Percentiles rank a stretch among this genome's conserved stretches.
These are phyloP conservation scores for Aphidius colemani DNA, from an alignment of 2,888 invertebrate genomes.

Conservation along the genomic window DNA sequence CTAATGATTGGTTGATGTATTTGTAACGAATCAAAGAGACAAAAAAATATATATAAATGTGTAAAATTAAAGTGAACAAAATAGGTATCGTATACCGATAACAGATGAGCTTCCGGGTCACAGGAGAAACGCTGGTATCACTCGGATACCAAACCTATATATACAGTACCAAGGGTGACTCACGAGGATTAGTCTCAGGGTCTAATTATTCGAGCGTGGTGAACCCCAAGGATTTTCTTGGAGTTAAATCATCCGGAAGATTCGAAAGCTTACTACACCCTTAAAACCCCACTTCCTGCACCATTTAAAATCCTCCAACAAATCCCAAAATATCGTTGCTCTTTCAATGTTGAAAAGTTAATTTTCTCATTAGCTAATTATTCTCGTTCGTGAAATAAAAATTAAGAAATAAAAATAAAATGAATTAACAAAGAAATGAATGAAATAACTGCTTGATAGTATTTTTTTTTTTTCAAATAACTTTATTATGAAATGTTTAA, in stretches of 20 bases:
- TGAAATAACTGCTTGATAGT: too few relatives aligned
- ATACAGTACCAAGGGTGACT: conserved; percentile 17
- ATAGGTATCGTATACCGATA: conserved; percentile 19
- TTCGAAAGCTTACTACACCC: conserved; percentile 15
- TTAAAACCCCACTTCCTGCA: conserved; percentile 14
- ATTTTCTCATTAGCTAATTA: conserved; percentile 7
- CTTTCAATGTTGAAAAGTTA: conserved; percentile 10
- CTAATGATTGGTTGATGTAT: too few relatives aligned
- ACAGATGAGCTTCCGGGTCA: conserved; percentile 27
- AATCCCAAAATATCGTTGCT: conserved; percentile 1
- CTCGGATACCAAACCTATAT: neutral
- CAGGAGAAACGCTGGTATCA: conserved; percentile 13
- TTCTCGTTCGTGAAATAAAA: neutral
- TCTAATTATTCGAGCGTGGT: conserved; percentile 27
- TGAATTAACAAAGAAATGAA: neutral
- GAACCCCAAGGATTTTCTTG: conserved; percentile 19
- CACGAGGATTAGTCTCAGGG: conserved; percentile 23
- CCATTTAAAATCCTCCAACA: conserved; percentile 27
- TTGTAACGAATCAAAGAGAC: too few relatives aligned
- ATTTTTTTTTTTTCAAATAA: too few relatives aligned
- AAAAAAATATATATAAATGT: too few relatives aligned
- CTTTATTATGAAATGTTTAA: too few relatives aligned
- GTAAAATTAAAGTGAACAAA: neutral
- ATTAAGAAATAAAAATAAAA: neutral
- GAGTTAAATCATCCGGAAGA: conserved; percentile 25